A percentile compares a stretch with the other conserved stretches of the same genome.
These are phyloP conservation scores for Leptodactylus fuscus DNA, from an alignment of 2,113 vertebrate genomes.

Conservation along the genomic window DNA sequence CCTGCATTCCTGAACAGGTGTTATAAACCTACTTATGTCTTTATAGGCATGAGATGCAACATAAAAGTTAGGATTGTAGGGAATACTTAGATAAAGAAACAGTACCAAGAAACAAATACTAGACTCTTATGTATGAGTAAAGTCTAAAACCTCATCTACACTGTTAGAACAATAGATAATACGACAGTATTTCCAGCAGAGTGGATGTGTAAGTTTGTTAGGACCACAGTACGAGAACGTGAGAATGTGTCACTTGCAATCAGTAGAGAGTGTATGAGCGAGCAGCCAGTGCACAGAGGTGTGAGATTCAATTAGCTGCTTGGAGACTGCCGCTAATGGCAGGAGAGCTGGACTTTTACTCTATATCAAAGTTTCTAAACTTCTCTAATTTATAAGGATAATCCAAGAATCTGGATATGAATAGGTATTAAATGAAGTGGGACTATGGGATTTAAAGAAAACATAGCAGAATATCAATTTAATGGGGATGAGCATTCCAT, in stretches of 20 bases:
- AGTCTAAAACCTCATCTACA: background rate
- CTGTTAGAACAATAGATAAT: background rate
- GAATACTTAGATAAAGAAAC: background rate
- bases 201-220: background rate
- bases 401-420: background rate
- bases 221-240: background rate
- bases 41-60: too few species aligned
- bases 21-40: too few species aligned
- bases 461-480: background rate
- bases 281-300: background rate
- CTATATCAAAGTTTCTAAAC: background rate
- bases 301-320: constrained; percentile 25
- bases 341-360: background rate
- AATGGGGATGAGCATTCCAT: background rate
- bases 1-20: background rate
- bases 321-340: background rate
- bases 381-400: background rate
- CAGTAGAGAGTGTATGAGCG: background rate
- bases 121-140: background rate
- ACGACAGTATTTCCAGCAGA: background rate
- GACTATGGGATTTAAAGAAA: background rate
- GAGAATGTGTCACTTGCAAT: constrained; percentile 39
- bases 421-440: too few species aligned
- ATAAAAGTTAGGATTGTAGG: background rate
- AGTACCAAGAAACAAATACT: background rate